Conservation (phyloP, 92 coral and sea anemone species). For the Pocillopora grandis region DNA sequence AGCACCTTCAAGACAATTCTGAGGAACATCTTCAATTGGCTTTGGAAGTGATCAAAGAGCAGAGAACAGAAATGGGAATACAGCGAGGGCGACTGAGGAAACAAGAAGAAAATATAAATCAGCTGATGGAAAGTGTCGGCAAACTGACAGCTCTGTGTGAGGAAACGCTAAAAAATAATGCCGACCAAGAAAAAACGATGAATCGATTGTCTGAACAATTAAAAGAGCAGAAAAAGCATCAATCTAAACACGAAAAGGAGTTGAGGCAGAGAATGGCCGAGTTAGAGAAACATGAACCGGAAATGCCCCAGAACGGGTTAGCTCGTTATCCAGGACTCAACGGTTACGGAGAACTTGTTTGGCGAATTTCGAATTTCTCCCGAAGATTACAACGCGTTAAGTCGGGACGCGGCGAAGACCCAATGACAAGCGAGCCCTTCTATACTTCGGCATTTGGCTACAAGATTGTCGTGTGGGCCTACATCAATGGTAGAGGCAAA, state of each 20-base stretch:
- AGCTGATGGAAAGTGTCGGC: slow-evolving; percentile 70
- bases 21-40: slow-evolving; percentile 82
- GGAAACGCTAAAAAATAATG: slow-evolving; percentile 61
- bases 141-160: slow-evolving; percentile 75
- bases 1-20: slow-evolving; percentile 68
- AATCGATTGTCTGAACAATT: slow-evolving; percentile 71
- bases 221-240: slow-evolving; percentile 79
- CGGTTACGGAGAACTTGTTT: slow-evolving; percentile 91
- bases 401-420: slow-evolving; percentile 90
- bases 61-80: slow-evolving; percentile 75
- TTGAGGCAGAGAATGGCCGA: slow-evolving; percentile 48
- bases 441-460: slow-evolving; percentile 95
- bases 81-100: slow-evolving; percentile 72
- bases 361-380: slow-evolving; percentile 78
- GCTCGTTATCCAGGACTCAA: slow-evolving; percentile 67
- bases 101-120: slow-evolving; percentile 72
- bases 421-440: slow-evolving; percentile 92
- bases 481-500: slow-evolving; percentile 95
- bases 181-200: slow-evolving; percentile 74
- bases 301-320: slow-evolving; percentile 39
- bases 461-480: slow-evolving; percentile 89
- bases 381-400: slow-evolving; percentile 84
- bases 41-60: slow-evolving; percentile 80
- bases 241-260: slow-evolving; percentile 57
- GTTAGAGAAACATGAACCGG: slow-evolving; percentile 52